Evolutionary conservation across 1,140 invertebrate species (phyloP).

Genomic region (Metaphire vulgaris): DNA sequence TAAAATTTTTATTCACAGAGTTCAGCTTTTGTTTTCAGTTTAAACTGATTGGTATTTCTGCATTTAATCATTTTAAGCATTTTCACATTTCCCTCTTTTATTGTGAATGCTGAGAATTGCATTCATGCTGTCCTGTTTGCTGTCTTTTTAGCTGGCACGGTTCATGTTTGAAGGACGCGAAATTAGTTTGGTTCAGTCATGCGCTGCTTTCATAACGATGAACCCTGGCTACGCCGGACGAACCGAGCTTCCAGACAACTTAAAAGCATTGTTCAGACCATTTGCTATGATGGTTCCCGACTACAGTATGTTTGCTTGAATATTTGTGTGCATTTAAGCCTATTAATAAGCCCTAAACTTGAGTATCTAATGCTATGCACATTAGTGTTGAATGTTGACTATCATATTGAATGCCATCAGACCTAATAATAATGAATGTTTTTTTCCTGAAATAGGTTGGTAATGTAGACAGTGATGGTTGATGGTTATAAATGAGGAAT

Average conservation of each 20-base stretch:
- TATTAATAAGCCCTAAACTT: not conserved
- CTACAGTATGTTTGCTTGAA: conserved; percentile 61
- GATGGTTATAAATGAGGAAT: too few species aligned
- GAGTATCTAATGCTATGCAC: not conserved
- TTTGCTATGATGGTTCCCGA: conserved; percentile 91
- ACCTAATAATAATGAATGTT: too few species aligned
- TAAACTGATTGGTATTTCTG: too few species aligned
- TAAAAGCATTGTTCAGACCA: conserved; percentile 70
- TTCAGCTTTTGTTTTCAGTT: too few species aligned
- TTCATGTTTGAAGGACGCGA: conserved; percentile 55
- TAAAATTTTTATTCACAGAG: too few species aligned
- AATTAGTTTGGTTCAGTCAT: conserved; percentile 49
- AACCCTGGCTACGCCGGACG: conserved; percentile 83
- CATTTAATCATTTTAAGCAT: too few species aligned
- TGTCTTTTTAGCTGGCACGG: conserved; percentile 38
- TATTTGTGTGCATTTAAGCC: not conserved
- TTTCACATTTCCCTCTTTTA: too few species aligned
- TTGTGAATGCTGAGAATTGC: too few species aligned
- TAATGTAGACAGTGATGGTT: too few species aligned
- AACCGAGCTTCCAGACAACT: conserved; percentile 57
- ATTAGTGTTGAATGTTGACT: not conserved
- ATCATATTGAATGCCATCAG: not conserved
- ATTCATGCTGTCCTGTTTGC: too few species aligned
- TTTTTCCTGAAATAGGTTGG: not conserved
- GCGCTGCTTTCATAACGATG: conserved; percentile 54